Base-by-base conservation (phyloP, 2,113 vertebrate species). In the Thomomys bottae region DNA sequence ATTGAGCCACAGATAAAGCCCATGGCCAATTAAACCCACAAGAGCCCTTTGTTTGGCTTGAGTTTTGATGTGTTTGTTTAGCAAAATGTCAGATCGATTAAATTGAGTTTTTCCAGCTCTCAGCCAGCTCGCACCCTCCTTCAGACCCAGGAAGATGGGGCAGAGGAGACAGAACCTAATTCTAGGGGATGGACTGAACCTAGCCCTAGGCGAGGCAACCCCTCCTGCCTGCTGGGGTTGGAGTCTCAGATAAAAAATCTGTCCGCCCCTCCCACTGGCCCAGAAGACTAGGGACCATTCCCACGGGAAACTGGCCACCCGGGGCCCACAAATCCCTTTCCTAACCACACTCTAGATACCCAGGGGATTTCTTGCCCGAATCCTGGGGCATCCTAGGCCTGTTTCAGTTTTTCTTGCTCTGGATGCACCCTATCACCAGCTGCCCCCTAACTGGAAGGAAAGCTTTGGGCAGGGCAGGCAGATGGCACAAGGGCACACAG, bases 11-110 rank as follows among this genome's bases (percentile, higher is more conserved):
- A 95, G 94, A 93, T 54, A 10, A 92, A 93, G 94, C 83, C 78
- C 92, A 34, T 3, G 38, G 97, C 96, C 96, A 96, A 91, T 97
- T 97, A 97, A 94, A 96, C 93, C 3, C 87, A 88, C 72, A 87
- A 96, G 94, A 89, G 94, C 91, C 95, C 96, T 97, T 96, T 97
- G 96, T 97, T 98, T 97, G 94, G 89, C 83, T 94, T 96, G 94
- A 54, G 75, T 94, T 86, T 97, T 96, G 42, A 72, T 97, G 96
- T 98, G 97, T 97, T 98, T 98, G 96, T 97, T 97, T 97, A 96
- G 95, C 45, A 97, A 96, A 98, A 97, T 97, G 97, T 97, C 97
- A 98, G 96, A 86, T 96, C 96, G 97, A 97, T 98, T 98, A 97
- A 96, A 97, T 96, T 0, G 67, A 96, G 88, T 94, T 95, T 95